These are phyloP conservation scores for Cryptoprocta ferox DNA, from an alignment of 2,797 vertebrate genomes.

Conservation along the genomic window DNA sequence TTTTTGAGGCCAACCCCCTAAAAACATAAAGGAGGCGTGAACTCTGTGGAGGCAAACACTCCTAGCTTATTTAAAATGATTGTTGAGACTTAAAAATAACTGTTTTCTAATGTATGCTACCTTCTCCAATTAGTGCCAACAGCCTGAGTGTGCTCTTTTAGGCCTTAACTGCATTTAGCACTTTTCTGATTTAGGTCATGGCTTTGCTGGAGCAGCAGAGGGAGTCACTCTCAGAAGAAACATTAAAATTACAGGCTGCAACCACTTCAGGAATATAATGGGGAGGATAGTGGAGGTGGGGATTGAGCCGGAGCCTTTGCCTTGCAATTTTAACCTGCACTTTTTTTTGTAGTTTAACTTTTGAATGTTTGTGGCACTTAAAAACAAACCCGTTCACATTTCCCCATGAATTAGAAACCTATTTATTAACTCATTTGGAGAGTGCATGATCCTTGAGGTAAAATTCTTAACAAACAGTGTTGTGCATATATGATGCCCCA, in stretches of 20 bases:
- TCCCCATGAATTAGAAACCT: background rate
- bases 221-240: constrained; percentile 73
- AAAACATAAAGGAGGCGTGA: background rate
- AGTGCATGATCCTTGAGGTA: background rate
- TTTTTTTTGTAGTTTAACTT: background rate
- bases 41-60: background rate
- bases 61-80: constrained; percentile 16
- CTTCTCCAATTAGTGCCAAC: constrained; percentile 2
- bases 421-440: background rate
- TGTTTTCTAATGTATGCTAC: background rate
- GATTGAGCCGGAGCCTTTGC: background rate
- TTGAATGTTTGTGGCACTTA: background rate
- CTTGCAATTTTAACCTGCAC: background rate
- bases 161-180: background rate
- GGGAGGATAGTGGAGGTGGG: background rate
- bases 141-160: background rate
- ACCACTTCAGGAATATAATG: constrained; percentile 18
- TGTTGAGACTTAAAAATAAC: constrained; percentile 45
- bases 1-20: background rate
- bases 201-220: constrained; percentile 75
- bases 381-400: background rate
- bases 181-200: constrained; percentile 70
- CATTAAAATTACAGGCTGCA: background rate
- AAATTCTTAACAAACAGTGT: background rate
- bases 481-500: background rate